These are phyloP conservation scores for Kradibia gibbosae DNA, from an alignment of 1,140 invertebrate species.

Conservation along the genomic window DNA sequence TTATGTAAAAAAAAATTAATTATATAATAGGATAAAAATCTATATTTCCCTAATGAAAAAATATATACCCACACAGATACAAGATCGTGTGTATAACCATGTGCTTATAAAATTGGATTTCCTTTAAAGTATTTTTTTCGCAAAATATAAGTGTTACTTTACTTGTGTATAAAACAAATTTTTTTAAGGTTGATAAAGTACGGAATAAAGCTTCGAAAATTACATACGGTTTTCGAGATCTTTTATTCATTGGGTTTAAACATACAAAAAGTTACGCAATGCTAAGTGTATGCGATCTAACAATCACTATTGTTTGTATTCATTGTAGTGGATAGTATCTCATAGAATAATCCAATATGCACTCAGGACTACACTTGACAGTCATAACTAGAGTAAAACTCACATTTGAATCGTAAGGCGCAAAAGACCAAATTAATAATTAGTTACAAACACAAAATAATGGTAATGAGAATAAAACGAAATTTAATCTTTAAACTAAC, in stretches of 20 bases:
- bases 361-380: conserved; percentile 22
- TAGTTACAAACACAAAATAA: conserved; percentile 14
- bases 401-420: not conserved
- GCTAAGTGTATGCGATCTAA: conserved; percentile 61
- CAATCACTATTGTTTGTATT: conserved; percentile 52
- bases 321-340: conserved; percentile 54
- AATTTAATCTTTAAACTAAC: not conserved
- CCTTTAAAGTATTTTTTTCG: no score
- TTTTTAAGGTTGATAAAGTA: not conserved
- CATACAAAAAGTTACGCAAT: conserved; percentile 66
- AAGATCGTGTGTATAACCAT: not conserved
- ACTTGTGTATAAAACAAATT: not conserved
- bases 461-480: not conserved
- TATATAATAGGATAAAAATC: no score
- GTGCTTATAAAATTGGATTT: not conserved
- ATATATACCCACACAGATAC: no score
- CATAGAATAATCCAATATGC: conserved; percentile 33
- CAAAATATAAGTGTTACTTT: no score
- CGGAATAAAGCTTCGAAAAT: conserved; percentile 7
- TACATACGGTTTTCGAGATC: conserved; percentile 59
- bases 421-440: conserved; percentile 4
- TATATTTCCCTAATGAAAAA: no score
- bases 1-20: no score
- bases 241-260: conserved; percentile 66
- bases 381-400: not conserved